Base-by-base conservation (phyloP, 2,113 vertebrate species). In the Tragelaphus buxtoni region DNA sequence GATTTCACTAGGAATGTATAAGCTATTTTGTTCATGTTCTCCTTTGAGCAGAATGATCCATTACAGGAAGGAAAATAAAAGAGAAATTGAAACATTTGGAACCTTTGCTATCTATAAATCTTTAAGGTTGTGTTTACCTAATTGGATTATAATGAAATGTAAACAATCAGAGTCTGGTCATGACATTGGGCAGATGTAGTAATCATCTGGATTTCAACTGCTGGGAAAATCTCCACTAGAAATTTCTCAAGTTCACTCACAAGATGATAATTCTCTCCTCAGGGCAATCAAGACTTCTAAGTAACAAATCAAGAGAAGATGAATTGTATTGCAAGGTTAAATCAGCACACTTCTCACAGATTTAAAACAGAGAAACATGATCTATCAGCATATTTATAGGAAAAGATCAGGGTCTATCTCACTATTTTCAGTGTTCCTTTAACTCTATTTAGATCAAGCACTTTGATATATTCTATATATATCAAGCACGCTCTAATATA, bases 231-330 rank as follows among this genome's bases (percentile, higher is more conserved):
- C 2, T 9, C 17, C 3, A 76, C 1, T 84, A 82, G 90, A 96
- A 97, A 3, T 0, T 92, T 98, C 51, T 42, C 80, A 97, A 85
- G 24, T 96, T 97, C 58, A 74, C 88, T 96, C 87, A 91, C 63
- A 98, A 95, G 69, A 85, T 35, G 2, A 60, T 11, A 88, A 55
- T 35, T 76, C 39, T 88, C 39, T 91, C 58, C 20, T 55, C 12
- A 20, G n/a, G 79, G 96, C 55, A 94, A 98, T 97, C n/a, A 93
- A 7, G 30, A 86, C 47, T 96, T 98, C 84, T 85, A 26, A 92
- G 95, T 84, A 97, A 96, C 69, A 97, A 98, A 69, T 85, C 56
- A 81, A 97, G 22, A 24, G 30, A 65, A 94, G 42, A 98, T 42
- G 94, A 96, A 93, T 85, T 96, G 26, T 35, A 84, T 69, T 80